Evolutionary conservation across 2,888 invertebrate species (phyloP).

Genomic region (Autographa pulchrina): DNA sequence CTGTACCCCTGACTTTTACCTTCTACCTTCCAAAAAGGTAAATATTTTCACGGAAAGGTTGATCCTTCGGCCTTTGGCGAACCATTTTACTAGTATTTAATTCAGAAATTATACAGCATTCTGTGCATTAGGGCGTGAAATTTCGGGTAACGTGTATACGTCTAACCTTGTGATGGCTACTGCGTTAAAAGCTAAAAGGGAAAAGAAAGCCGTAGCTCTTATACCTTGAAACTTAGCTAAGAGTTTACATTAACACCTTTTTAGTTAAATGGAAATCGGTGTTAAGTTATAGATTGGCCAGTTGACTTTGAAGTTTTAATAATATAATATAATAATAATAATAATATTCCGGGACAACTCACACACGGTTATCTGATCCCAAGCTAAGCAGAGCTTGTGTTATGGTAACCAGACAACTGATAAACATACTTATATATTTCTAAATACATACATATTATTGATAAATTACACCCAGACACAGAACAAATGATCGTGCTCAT

Average conservation of each 20-base stretch:
- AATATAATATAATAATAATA: no score
- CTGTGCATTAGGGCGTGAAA: constrained; percentile 7
- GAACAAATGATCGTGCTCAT: no score
- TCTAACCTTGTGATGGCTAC: neutral
- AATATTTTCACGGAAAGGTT: constrained; percentile 16
- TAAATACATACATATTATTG: no score
- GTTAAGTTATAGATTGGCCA: neutral
- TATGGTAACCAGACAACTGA: no score
- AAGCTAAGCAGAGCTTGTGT: no score
- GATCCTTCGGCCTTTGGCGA: constrained; percentile 15
- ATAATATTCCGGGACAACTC: no score
- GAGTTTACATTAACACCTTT: constrained; percentile 27
- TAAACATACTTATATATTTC: no score
- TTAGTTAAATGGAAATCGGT: constrained; percentile 12
- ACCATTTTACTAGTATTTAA: constrained; percentile 21
- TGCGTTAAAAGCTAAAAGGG: constrained; percentile 44
- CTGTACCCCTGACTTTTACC: constrained; percentile 1
- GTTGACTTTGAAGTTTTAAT: neutral
- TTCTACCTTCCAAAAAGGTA: constrained; percentile 15
- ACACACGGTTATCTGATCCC: no score
- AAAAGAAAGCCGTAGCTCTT: constrained; percentile 22
- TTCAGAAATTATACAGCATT: constrained; percentile 20
- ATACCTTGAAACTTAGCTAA: constrained; percentile 29
- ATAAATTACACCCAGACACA: no score
- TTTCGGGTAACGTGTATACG: neutral